Base-by-base conservation (phyloP, 2,797 vertebrate genomes). In the Sylvia borin region DNA sequence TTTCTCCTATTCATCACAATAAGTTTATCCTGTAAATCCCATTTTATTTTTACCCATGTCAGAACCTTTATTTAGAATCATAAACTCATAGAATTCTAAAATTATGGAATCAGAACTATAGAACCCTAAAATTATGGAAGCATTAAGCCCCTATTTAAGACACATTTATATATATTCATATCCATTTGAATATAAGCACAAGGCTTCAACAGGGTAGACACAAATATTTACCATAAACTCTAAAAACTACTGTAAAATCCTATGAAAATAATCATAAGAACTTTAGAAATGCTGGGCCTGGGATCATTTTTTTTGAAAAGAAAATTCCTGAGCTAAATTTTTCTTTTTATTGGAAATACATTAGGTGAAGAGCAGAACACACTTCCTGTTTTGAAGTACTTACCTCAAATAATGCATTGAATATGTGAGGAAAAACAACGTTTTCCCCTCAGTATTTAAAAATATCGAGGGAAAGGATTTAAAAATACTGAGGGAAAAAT, bases 1-100 rank as follows among this genome's bases (percentile, higher is more conserved):
- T 38, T 10, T 11, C 5, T 7, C 7, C 8, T 19, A 21, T 55
- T 27, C 5, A 1, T 34, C 11, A 6, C 13, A 13, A 3, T 9
- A 47, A 9, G 1, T 36, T 91, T 61, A 27, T 20, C 26, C 31
- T 32, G 0, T 13, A 45, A 65, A 18, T 16, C 34, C 26, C 10
- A 38, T 3, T 5, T 26, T 53, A 61, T 40, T 40, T 43, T 61
- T 45, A 34, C 15, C 60, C 26, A 7, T 7, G 4, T 26, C 43
- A 90, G 26, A 82, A 17, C 7, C 4, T 50, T 48, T 51, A 4
- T 20, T 68, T 43, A 32, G 11, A 75, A 55, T 16, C 3, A 27
- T 2, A 26, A 38, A 42, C 36, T 20, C 16, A 29, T 4, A 16
- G 45, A 22, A 48, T 62, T 16, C 18, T 38, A 27, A 27, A 60